phyloP scores from a whole-genome alignment of 2,888 invertebrate species.

The Campoplex capitator region DNA sequence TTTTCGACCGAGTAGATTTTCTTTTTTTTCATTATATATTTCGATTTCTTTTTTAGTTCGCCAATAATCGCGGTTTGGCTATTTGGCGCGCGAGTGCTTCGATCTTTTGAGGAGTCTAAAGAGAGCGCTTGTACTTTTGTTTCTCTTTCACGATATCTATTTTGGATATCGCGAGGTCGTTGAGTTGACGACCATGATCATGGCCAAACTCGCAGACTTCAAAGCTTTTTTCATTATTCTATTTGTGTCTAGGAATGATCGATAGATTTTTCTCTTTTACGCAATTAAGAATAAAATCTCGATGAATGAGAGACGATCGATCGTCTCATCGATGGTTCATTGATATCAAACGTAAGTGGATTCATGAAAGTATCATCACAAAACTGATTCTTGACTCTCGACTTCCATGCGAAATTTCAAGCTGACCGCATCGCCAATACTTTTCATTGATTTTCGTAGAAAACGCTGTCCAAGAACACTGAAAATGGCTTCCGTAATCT shows the following conservation, averaged over 20 bases:
- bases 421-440: neutral
- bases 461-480: neutral
- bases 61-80: constrained; percentile 19
- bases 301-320: neutral
- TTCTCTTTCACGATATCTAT: constrained; percentile 56
- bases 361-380: neutral
- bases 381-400: neutral
- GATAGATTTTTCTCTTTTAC: constrained; percentile 1
- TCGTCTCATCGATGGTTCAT: neutral
- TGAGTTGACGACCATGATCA: constrained; percentile 63
- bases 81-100: neutral
- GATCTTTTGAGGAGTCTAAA: constrained; percentile 22
- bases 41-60: neutral
- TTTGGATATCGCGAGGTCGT: constrained; percentile 60
- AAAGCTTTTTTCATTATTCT: neutral
- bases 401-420: neutral
- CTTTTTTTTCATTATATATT: neutral
- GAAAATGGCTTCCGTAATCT: neutral
- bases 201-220: constrained; percentile 48
- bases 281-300: neutral
- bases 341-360: neutral
- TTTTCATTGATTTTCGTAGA: neutral
- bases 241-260: neutral
- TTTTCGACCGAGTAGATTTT: neutral
- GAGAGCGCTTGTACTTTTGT: constrained; percentile 3